Percentiles rank a stretch among this genome's conserved stretches.
These are phyloP conservation scores for Sminthopsis crassicaudata DNA, from an alignment of 2,113 vertebrate genomes.

Conservation along the genomic window DNA sequence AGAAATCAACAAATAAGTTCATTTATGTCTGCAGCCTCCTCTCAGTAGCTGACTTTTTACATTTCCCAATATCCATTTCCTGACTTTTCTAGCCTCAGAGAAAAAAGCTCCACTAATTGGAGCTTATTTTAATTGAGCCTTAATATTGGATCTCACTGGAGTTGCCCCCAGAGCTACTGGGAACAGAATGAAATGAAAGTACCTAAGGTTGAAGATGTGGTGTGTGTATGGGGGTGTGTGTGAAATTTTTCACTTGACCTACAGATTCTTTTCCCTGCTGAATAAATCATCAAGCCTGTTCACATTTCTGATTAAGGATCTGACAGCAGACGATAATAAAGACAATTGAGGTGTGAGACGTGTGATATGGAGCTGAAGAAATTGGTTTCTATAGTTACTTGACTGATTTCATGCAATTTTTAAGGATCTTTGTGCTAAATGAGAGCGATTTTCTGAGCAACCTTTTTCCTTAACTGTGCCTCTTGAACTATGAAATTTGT, in stretches of 20 bases:
- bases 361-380: conserved; percentile 90
- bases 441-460: conserved; percentile 86
- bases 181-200: conserved; percentile 99
- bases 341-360: conserved; percentile 91
- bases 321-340: conserved; percentile 92
- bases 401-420: conserved; percentile 89
- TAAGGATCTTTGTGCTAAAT: conserved; percentile 89
- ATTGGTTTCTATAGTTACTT: conserved; percentile 92
- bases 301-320: conserved; percentile 92
- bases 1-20: conserved; percentile 99
- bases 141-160: conserved; percentile 99
- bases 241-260: conserved; percentile 91
- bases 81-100: conserved; percentile 98
- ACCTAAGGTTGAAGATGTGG: conserved; percentile 90
- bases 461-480: conserved; percentile 88
- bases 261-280: conserved; percentile 89
- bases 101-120: conserved; percentile 99
- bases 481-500: conserved; percentile 91
- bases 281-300: conserved; percentile 92
- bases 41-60: conserved; percentile 98
- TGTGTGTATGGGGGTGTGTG: conserved; percentile 78
- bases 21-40: conserved; percentile 99
- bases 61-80: conserved; percentile 99
- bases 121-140: conserved; percentile 99
- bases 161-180: conserved; percentile 96